Conservation (phyloP, 2,888 invertebrate genomes). For the Campoplex nolae region DNA sequence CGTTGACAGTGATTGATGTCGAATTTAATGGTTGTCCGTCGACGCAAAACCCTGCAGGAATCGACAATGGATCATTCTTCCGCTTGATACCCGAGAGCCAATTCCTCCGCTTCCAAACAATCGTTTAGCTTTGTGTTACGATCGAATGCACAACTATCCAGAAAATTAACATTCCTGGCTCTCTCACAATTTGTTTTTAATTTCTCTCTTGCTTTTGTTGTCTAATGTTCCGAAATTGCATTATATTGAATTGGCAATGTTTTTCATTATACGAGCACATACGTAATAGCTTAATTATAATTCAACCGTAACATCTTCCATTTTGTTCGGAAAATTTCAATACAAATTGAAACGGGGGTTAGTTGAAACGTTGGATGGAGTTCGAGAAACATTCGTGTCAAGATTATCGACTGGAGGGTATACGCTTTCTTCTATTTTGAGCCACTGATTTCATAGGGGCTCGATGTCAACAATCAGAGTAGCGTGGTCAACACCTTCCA, state of each 20-base stretch:
- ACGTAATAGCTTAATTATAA: background rate
- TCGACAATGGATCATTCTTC: slow-evolving; percentile 66
- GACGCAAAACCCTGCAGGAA: slow-evolving; percentile 50
- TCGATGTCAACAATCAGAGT: no score
- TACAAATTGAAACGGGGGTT: background rate
- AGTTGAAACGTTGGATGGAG: background rate
- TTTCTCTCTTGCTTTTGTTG: background rate
- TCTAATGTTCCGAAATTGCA: background rate
- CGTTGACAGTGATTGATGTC: slow-evolving; percentile 79
- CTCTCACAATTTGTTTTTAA: background rate
- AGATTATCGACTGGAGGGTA: background rate
- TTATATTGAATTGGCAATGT: background rate
- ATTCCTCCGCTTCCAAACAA: slow-evolving; percentile 27
- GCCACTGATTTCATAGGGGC: no score
- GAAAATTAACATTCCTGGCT: slow-evolving; percentile 4
- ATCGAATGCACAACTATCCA: slow-evolving; percentile 36
- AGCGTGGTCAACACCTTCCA: no score
- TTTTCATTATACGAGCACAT: background rate
- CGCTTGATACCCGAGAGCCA: slow-evolving; percentile 46
- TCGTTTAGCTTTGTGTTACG: slow-evolving; percentile 37
- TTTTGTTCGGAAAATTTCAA: background rate
- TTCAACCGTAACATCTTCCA: background rate
- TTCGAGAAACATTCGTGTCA: background rate
- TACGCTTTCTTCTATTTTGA: background rate
- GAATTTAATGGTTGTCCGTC: slow-evolving; percentile 79